phyloP scores from a whole-genome alignment of 2,888 invertebrate species.

The Scaeva pyrastri region DNA sequence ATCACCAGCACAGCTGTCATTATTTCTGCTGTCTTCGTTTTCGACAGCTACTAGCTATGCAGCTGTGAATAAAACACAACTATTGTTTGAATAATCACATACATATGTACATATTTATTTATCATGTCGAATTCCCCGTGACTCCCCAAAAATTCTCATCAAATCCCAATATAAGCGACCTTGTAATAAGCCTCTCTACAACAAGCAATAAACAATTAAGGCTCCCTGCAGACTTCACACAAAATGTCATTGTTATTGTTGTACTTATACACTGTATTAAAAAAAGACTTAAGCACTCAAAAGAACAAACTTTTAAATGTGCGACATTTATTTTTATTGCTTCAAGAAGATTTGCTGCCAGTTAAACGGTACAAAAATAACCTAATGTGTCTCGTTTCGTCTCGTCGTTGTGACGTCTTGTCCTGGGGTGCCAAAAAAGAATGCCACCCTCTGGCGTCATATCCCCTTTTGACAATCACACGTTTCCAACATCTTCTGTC shows the following conservation, averaged over 20 bases:
- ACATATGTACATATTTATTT: too few species aligned
- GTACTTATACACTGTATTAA: constrained; percentile 25
- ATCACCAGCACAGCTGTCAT: too few species aligned
- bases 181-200: constrained; percentile 57
- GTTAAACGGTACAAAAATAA: constrained; percentile 65
- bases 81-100: too few species aligned
- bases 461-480: constrained; percentile 58
- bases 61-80: too few species aligned
- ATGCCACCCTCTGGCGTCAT: constrained; percentile 47
- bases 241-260: constrained; percentile 35
- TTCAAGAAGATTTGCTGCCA: constrained; percentile 77
- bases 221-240: constrained; percentile 18
- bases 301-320: constrained; percentile 76
- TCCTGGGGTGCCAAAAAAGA: constrained; percentile 45
- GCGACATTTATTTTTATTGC: constrained; percentile 79
- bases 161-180: constrained; percentile 65
- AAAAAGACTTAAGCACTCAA: constrained; percentile 31
- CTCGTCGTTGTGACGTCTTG: not conserved
- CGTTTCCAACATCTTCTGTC: constrained; percentile 65
- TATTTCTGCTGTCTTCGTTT: too few species aligned
- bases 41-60: too few species aligned
- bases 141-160: constrained; percentile 26
- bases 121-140: too few species aligned
- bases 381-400: too few species aligned
- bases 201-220: constrained; percentile 72